Evolutionary conservation across 2,797 vertebrate genomes (phyloP).

Genomic region (Typhlichthys subterraneus): DNA sequence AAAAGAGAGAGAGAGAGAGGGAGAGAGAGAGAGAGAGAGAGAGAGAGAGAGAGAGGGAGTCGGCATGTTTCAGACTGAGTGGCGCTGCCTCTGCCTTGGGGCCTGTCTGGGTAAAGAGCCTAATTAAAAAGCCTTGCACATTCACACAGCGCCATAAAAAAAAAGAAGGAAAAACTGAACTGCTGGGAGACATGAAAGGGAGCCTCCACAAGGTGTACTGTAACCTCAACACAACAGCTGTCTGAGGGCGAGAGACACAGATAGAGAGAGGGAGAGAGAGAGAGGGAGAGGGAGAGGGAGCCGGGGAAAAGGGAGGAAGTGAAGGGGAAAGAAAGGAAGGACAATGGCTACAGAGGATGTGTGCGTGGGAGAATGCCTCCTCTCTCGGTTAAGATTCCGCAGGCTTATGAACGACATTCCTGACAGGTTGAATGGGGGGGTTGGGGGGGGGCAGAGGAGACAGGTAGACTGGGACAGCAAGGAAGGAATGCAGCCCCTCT

Average conservation of each 20-base stretch:
- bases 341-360: slow-evolving; percentile 20
- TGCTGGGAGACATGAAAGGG: slow-evolving; percentile 91
- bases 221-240: slow-evolving; percentile 87
- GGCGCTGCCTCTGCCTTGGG: slow-evolving; percentile 95
- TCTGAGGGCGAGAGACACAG: slow-evolving; percentile 71
- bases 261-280: slow-evolving; percentile 25
- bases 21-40: slow-evolving; percentile 33
- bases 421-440: slow-evolving; percentile 72
- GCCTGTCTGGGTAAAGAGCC: slow-evolving; percentile 91
- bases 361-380: slow-evolving; percentile 1
- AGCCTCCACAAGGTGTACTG: slow-evolving; percentile 83
- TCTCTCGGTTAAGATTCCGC: slow-evolving; percentile 48
- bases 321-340: slow-evolving; percentile 19
- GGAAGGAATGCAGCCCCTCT: slow-evolving; percentile 52
- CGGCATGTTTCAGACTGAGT: slow-evolving; percentile 79
- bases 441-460: slow-evolving; percentile 50
- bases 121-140: slow-evolving; percentile 98
- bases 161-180: slow-evolving; percentile 40
- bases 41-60: slow-evolving; percentile 83
- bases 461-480: slow-evolving; percentile 65
- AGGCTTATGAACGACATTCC: slow-evolving; percentile 65
- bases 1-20: slow-evolving; percentile 30
- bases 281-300: slow-evolving; percentile 19
- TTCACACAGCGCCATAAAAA: slow-evolving; percentile 95
- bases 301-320: slow-evolving; percentile 16